Conservation (phyloP, 2,113 vertebrate genomes). For the Ptyas mucosa region DNA sequence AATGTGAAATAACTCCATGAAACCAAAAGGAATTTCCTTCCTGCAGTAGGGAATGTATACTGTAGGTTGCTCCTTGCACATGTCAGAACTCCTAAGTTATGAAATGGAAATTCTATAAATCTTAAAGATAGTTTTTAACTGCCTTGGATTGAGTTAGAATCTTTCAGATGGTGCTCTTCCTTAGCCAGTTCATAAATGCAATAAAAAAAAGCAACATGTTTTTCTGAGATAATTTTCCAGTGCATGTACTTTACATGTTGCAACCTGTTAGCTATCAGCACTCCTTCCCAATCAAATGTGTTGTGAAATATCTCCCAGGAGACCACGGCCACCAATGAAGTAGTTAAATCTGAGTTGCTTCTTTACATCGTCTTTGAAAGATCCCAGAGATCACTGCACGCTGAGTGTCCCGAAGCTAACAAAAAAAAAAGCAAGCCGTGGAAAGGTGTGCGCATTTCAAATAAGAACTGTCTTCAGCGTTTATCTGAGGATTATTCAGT, state of each 20-base stretch:
- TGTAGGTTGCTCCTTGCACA: too few relatives aligned
- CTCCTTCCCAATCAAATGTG: accelerated
- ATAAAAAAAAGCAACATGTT: constrained; percentile 35
- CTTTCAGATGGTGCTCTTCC: constrained; percentile 3
- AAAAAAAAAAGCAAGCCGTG: constrained; percentile 25
- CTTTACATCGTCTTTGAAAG: constrained; percentile 56
- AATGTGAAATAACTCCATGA: background rate
- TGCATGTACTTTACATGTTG: background rate
- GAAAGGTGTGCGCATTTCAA: constrained; percentile 32
- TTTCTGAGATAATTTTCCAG: constrained; percentile 31
- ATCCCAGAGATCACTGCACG: constrained; percentile 49
- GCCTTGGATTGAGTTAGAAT: constrained; percentile 7
- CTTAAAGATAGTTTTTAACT: accelerated
- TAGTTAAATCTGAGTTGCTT: constrained; percentile 43
- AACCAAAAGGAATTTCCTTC: background rate
- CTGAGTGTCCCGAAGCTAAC: constrained; percentile 31
- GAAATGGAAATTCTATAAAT: background rate
- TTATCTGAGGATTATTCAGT: background rate
- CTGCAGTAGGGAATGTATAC: background rate
- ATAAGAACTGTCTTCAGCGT: constrained; percentile 32
- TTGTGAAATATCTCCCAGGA: background rate
- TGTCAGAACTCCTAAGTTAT: background rate
- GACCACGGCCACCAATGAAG: background rate
- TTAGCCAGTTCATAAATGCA: constrained; percentile 16
- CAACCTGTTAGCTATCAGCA: constrained; percentile 33